phyloP scores from a whole-genome alignment of 2,797 vertebrate genomes.

The Gobionotothen gibberifrons region DNA sequence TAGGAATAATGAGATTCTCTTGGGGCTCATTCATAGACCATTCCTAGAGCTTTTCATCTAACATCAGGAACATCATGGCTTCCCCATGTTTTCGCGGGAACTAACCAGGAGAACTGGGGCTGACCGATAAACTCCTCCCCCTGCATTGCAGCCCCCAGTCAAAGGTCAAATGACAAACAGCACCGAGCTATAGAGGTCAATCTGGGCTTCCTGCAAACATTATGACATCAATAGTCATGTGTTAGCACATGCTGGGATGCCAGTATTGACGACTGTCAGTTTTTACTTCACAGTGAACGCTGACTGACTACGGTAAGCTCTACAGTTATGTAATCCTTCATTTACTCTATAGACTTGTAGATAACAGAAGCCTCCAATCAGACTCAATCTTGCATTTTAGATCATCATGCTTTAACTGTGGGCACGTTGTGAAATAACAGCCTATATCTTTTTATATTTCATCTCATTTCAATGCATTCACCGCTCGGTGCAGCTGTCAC shows the following conservation, averaged over 20 bases:
- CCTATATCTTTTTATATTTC: not conserved
- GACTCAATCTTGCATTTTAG: not conserved
- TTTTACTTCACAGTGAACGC: slow-evolving; percentile 11
- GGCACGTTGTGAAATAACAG: not conserved
- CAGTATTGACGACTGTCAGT: not conserved
- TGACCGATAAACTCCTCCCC: not conserved
- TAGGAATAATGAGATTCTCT: not conserved
- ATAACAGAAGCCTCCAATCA: not conserved
- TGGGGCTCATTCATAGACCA: not conserved
- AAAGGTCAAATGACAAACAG: slow-evolving; percentile 39
- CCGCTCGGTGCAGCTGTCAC: not conserved
- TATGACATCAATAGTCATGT: not conserved
- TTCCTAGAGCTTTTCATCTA: not conserved
- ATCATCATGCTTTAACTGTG: not conserved
- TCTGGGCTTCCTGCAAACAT: not conserved
- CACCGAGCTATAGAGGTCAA: slow-evolving; percentile 7
- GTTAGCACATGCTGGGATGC: not conserved
- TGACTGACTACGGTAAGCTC: not conserved
- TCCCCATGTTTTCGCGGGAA: not conserved
- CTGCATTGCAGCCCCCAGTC: slow-evolving; percentile 19
- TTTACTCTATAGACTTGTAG: not conserved
- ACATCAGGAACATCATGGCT: not conserved
- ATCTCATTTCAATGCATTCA: not conserved
- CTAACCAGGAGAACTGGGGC: not conserved
- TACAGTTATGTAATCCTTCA: not conserved